Percentiles rank a stretch among this genome's conserved stretches.
phyloP scores from a whole-genome alignment of 2,797 vertebrate species.

The Menidia menidia region DNA sequence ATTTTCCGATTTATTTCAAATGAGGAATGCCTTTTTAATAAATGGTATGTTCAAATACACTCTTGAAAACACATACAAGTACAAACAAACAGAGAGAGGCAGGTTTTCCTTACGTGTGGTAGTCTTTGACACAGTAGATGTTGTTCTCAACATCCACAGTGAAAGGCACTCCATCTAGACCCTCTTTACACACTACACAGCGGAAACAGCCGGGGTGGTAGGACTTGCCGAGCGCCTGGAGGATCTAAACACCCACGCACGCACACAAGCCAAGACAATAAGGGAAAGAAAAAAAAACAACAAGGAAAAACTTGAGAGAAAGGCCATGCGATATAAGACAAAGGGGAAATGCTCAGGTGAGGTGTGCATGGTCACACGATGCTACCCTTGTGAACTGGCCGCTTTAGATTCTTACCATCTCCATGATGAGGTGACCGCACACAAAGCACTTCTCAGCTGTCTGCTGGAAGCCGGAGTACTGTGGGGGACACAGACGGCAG shows the following conservation, averaged over 20 bases:
- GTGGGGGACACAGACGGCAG: conserved; percentile 56
- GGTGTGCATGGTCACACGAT: background rate
- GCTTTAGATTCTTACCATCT: conserved; percentile 89
- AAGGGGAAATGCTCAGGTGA: background rate
- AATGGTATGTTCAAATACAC: no score
- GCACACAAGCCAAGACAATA: conserved; percentile 11
- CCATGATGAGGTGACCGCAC: conserved; percentile 99
- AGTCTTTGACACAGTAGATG: conserved; percentile 99
- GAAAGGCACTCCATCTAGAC: conserved; percentile 96
- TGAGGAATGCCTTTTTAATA: no score
- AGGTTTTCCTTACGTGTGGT: conserved; percentile 90
- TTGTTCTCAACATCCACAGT: conserved; percentile 97
- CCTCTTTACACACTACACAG: conserved; percentile 96
- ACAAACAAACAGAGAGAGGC: background rate
- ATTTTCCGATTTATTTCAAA: background rate
- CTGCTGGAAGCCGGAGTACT: conserved; percentile 99
- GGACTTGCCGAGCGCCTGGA: conserved; percentile 97
- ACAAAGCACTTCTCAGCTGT: conserved; percentile 99
- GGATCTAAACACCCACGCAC: conserved; percentile 84
- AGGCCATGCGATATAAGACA: background rate
- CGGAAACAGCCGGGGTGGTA: conserved; percentile 99
- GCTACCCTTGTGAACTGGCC: background rate
- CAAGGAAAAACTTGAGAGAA: conserved; percentile 11
- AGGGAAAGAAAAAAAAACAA: conserved; percentile 16
- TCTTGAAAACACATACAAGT: no score